Percentiles rank a stretch among this genome's conserved stretches.
phyloP scores from a whole-genome alignment of 2,113 vertebrate genomes.

The Oreochromis niloticus region DNA sequence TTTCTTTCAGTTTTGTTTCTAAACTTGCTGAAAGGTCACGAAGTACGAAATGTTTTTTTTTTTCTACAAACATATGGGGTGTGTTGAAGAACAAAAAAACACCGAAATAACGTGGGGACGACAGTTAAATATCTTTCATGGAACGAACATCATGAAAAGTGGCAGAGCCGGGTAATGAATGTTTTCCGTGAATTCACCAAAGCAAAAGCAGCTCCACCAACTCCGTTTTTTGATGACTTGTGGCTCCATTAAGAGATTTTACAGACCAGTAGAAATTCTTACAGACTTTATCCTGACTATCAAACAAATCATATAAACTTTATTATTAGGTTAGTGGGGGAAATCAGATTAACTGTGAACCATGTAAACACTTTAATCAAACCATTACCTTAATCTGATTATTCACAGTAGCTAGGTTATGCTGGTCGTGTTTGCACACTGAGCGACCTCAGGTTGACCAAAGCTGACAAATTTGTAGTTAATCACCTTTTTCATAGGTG shows the following conservation, averaged over 20 bases:
- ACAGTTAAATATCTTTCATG: neutral
- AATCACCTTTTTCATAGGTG: neutral
- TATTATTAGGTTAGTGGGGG: neutral
- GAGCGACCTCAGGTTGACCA: neutral
- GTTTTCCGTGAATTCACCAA: neutral
- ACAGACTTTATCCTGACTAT: neutral
- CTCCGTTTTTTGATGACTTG: neutral
- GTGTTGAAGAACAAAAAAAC: neutral
- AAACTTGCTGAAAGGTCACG: neutral
- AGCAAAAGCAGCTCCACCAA: neutral
- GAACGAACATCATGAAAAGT: neutral
- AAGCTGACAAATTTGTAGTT: neutral
- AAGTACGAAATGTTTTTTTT: constrained; percentile 3
- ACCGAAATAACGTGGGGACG: neutral
- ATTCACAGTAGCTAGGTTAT: neutral
- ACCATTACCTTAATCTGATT: constrained; percentile 34
- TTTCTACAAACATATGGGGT: neutral
- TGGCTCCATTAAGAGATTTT: neutral
- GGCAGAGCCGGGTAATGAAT: neutral
- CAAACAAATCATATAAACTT: constrained; percentile 11
- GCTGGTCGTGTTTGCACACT: neutral
- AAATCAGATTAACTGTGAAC: constrained; percentile 11
- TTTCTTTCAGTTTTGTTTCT: neutral
- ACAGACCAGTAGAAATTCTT: neutral
- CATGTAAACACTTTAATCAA: constrained; percentile 37